Conservation (phyloP, 1,140 invertebrate genomes). For the Cylas formicarius region DNA sequence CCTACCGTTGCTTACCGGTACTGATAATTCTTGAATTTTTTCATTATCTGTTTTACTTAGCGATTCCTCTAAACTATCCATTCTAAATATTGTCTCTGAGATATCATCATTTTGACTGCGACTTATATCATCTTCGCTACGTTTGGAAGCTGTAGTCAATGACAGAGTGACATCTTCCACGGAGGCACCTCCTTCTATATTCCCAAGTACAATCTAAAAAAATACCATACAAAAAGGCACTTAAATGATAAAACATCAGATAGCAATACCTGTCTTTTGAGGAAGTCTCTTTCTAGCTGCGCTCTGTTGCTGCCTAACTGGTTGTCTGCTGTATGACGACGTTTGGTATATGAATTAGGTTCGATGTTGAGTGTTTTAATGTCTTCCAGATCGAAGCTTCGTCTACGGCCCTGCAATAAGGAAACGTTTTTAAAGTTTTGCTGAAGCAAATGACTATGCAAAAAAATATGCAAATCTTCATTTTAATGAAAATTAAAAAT, state of each 20-base stretch:
- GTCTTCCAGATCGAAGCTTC: slow-evolving; percentile 35
- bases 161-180: slow-evolving; percentile 37
- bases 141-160: slow-evolving; percentile 31
- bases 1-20: slow-evolving; percentile 2
- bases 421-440: too few species aligned
- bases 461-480: too few species aligned
- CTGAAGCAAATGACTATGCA: too few species aligned
- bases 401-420: slow-evolving; percentile 28
- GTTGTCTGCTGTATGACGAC: slow-evolving; percentile 41
- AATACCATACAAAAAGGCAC: not conserved
- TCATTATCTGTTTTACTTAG: slow-evolving; percentile 42
- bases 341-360: slow-evolving; percentile 56
- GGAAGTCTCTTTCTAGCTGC: slow-evolving; percentile 35
- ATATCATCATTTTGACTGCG: slow-evolving; percentile 42
- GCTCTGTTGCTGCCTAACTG: slow-evolving; percentile 27
- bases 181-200: slow-evolving; percentile 37
- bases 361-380: slow-evolving; percentile 42
- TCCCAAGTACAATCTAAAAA: slow-evolving; percentile 36
- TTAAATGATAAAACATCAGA: too few species aligned
- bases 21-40: slow-evolving; percentile 41
- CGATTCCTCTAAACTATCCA: slow-evolving; percentile 57
- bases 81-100: slow-evolving; percentile 57
- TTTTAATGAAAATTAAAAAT: too few species aligned
- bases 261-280: slow-evolving; percentile 34
- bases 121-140: slow-evolving; percentile 33